These are phyloP conservation scores for Nymphalis polychloros DNA, from an alignment of 2,888 invertebrate species.

Conservation along the genomic window DNA sequence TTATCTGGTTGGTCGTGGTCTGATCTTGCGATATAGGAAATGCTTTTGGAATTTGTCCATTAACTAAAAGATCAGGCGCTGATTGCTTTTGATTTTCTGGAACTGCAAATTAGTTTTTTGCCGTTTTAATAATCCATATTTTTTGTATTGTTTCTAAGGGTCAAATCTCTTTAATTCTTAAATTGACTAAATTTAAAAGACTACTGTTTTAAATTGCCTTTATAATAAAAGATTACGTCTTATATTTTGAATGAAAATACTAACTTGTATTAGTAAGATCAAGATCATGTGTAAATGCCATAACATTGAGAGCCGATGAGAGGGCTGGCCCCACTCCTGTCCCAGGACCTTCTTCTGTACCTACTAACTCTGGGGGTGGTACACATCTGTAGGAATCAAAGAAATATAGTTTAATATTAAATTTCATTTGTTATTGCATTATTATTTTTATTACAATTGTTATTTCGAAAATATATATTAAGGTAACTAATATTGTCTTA, in stretches of 20 bases:
- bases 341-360: slow-evolving; percentile 47
- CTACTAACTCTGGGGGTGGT: slow-evolving; percentile 70
- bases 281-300: slow-evolving; percentile 91
- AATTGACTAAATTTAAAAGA: too few relatives aligned
- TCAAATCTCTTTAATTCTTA: too few relatives aligned
- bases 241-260: neutral
- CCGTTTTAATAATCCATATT: neutral
- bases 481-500: too few relatives aligned
- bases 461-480: too few relatives aligned
- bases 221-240: too few relatives aligned
- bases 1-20: slow-evolving; percentile 30
- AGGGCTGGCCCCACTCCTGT: slow-evolving; percentile 81
- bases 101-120: slow-evolving; percentile 33
- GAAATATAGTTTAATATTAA: neutral
- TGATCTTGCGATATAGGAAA: slow-evolving; percentile 44
- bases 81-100: slow-evolving; percentile 57
- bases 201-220: too few relatives aligned
- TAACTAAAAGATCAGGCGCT: slow-evolving; percentile 70
- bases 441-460: neutral
- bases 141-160: neutral
- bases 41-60: slow-evolving; percentile 48
- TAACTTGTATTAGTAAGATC: slow-evolving; percentile 68
- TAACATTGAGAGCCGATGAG: slow-evolving; percentile 89
- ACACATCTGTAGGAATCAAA: slow-evolving; percentile 46
- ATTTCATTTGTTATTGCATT: neutral